These are phyloP conservation scores for Tychaedon coryphoeus DNA, from an alignment of 2,113 vertebrate genomes.

Conservation along the genomic window DNA sequence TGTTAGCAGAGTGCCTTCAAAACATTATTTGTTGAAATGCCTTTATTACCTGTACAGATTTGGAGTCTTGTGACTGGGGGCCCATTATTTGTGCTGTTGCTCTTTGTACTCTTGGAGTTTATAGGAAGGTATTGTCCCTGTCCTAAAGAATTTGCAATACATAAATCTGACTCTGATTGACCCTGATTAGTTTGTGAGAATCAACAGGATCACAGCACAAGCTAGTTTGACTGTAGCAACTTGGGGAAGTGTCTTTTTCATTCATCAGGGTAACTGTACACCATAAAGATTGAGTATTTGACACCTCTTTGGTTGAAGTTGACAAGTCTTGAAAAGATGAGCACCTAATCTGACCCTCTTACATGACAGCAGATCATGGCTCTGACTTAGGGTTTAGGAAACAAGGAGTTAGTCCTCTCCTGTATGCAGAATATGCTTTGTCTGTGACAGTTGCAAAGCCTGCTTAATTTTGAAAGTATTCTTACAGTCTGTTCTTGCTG, in stretches of 20 bases:
- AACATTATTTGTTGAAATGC: background rate
- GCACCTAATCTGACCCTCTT: background rate
- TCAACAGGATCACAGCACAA: background rate
- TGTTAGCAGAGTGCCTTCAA: background rate
- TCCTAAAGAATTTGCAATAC: background rate
- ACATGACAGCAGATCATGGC: background rate
- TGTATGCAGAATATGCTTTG: background rate
- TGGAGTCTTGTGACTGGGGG: background rate
- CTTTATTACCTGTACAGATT: background rate
- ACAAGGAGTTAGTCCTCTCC: background rate
- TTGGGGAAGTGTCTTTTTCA: background rate
- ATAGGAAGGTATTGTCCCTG: background rate
- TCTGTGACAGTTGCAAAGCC: background rate
- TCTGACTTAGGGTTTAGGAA: background rate
- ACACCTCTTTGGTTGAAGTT: conserved; percentile 9
- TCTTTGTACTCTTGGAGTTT: background rate
- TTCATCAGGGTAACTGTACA: background rate
- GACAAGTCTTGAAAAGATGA: conserved; percentile 10
- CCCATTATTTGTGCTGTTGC: background rate
- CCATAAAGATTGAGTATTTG: background rate
- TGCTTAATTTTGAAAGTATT: background rate
- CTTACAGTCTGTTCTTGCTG: background rate
- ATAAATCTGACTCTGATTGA: background rate
- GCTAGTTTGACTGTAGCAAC: background rate
- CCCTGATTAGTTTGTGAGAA: background rate